phyloP scores from a whole-genome alignment of 2,888 invertebrate species.

The Julus scanicus region DNA sequence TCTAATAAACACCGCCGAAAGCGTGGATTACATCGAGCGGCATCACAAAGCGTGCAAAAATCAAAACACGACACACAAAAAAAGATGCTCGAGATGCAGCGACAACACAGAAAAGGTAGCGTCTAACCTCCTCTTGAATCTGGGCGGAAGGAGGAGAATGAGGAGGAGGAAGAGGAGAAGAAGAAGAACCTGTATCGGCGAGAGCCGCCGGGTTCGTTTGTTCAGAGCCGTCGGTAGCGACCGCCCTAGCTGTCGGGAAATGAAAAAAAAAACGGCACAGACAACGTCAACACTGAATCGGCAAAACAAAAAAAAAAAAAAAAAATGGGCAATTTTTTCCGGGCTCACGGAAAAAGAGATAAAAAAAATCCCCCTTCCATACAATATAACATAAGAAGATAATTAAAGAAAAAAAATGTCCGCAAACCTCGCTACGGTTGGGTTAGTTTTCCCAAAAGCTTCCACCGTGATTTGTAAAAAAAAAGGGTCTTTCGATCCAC shows the following conservation, averaged over 20 bases:
- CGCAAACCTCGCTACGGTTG: neutral
- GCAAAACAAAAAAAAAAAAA: neutral
- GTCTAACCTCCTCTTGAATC: conserved; percentile 26
- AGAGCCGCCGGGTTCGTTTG: conserved; percentile 6
- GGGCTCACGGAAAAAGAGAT: too few species aligned
- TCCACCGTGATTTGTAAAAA: neutral
- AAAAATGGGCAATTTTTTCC: neutral
- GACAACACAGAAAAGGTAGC: neutral
- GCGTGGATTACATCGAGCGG: neutral
- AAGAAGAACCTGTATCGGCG: neutral
- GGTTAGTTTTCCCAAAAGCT: conserved; percentile 17
- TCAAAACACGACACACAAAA: neutral
- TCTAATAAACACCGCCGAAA: too few species aligned
- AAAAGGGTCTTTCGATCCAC: conserved; percentile 15
- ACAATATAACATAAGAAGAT: neutral
- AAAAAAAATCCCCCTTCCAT: too few species aligned
- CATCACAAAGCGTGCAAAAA: neutral
- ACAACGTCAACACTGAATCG: neutral
- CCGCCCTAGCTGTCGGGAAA: neutral
- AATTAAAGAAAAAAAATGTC: neutral
- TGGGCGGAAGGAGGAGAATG: conserved; percentile 12
- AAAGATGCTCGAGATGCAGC: neutral
- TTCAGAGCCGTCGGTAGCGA: neutral
- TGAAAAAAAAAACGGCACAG: neutral
- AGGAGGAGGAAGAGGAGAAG: neutral